phyloP scores from a whole-genome alignment of 2,113 vertebrate species.

The Seriola quinqueradiata region DNA sequence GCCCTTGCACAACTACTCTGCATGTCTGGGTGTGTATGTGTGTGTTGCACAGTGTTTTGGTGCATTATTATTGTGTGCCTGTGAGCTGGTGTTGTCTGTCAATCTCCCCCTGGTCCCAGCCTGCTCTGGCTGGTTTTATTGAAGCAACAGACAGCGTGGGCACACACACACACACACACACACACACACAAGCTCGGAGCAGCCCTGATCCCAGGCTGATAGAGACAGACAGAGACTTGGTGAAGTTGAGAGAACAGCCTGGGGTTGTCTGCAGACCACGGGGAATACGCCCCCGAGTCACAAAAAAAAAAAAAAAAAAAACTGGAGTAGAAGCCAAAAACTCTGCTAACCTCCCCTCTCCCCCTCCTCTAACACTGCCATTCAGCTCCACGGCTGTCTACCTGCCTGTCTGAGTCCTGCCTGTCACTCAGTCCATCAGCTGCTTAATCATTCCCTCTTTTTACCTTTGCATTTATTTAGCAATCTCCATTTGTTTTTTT shows the following conservation, averaged over 20 bases:
- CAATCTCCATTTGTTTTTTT: slow-evolving; percentile 17
- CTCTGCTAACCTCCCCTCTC: slow-evolving; percentile 22
- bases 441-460: slow-evolving; percentile 42
- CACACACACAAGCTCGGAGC: slow-evolving; percentile 61
- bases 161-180: slow-evolving; percentile 46
- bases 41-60: slow-evolving; percentile 27
- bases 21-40: slow-evolving; percentile 36
- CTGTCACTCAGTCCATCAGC: slow-evolving; percentile 60
- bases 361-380: slow-evolving; percentile 27
- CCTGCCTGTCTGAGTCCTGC: slow-evolving; percentile 53
- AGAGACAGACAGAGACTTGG: slow-evolving; percentile 75
- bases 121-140: slow-evolving; percentile 77
- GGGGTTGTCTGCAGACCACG: slow-evolving; percentile 77
- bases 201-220: slow-evolving; percentile 79
- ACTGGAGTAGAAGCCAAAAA: slow-evolving; percentile 59
- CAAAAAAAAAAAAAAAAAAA: slow-evolving; percentile 30
- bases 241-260: slow-evolving; percentile 82
- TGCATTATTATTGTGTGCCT: slow-evolving; percentile 75
- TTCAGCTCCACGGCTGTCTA: slow-evolving; percentile 38
- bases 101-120: slow-evolving; percentile 74
- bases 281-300: slow-evolving; percentile 81
- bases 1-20: slow-evolving; percentile 42
- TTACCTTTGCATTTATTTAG: slow-evolving; percentile 53
- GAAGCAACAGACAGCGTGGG: slow-evolving; percentile 79
- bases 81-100: slow-evolving; percentile 77